A percentile compares a stretch with the other conserved stretches of the same genome.
These are phyloP conservation scores for Polyploca ridens DNA, from an alignment of 2,888 invertebrate genomes.

Conservation along the genomic window DNA sequence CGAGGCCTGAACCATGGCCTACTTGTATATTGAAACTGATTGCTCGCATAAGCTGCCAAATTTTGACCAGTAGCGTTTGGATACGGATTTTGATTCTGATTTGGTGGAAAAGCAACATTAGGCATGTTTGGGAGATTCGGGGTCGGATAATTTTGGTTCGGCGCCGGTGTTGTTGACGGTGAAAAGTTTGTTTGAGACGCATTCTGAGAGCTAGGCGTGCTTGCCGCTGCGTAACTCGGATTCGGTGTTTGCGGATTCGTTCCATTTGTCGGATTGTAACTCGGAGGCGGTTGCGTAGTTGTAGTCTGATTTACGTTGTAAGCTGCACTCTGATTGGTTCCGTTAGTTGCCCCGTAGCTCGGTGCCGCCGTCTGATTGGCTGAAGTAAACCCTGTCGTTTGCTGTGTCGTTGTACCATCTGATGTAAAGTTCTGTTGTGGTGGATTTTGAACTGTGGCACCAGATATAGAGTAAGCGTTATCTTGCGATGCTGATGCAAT, in stretches of 20 bases:
- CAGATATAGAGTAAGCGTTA: conserved; percentile 56
- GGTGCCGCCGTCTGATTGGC: conserved; percentile 57
- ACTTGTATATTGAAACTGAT: conserved; percentile 76
- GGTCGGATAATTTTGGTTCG: conserved; percentile 64
- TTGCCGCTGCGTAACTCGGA: conserved; percentile 53
- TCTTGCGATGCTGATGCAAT: conserved; percentile 78
- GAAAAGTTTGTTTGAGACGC: conserved; percentile 66
- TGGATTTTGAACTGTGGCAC: conserved; percentile 50
- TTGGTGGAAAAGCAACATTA: conserved; percentile 64
- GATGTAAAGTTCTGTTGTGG: conserved; percentile 58
- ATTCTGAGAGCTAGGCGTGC: conserved; percentile 60
- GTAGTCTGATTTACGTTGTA: conserved; percentile 59
- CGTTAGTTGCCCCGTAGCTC: conserved; percentile 59
- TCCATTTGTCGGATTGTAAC: conserved; percentile 63
- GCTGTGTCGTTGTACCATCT: conserved; percentile 55
- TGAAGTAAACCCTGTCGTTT: conserved; percentile 53
- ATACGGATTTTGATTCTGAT: conserved; percentile 69
- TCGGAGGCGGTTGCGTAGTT: conserved; percentile 61
- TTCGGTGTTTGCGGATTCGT: conserved; percentile 54
- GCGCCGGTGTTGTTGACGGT: conserved; percentile 72
- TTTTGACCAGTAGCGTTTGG: conserved; percentile 79
- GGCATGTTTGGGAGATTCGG: conserved; percentile 63
- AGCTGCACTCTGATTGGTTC: conserved; percentile 49
- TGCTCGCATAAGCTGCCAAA: conserved; percentile 76
- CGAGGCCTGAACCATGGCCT: conserved; percentile 76